These are phyloP conservation scores for Hypomecis atomaria DNA, from an alignment of 2,888 invertebrate species.

Conservation along the genomic window DNA sequence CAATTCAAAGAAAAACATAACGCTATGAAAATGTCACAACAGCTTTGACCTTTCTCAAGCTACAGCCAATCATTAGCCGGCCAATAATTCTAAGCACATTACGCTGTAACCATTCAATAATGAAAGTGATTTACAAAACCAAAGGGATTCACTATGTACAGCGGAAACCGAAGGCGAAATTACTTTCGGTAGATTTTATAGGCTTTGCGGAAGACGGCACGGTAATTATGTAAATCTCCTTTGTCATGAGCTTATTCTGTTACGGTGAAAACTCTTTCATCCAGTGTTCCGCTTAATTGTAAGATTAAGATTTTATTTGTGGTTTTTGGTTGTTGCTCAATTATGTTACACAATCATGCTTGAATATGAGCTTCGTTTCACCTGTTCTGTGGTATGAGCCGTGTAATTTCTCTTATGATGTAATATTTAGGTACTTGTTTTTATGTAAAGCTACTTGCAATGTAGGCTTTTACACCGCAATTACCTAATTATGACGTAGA, in stretches of 20 bases:
- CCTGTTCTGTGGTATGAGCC: too few species aligned
- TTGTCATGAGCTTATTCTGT: constrained; percentile 54
- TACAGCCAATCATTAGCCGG: constrained; percentile 7
- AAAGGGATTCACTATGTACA: constrained; percentile 31
- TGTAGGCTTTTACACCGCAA: too few species aligned
- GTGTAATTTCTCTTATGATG: too few species aligned
- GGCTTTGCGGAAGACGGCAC: constrained; percentile 47
- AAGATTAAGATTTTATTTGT: constrained; percentile 36
- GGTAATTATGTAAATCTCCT: constrained; percentile 59
- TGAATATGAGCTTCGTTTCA: too few species aligned
- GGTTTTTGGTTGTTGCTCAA: constrained; percentile 9
- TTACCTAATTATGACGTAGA: too few species aligned
- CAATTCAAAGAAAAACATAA: not conserved
- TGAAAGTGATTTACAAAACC: constrained; percentile 27
- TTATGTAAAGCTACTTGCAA: too few species aligned
- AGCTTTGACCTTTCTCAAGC: constrained; percentile 12
- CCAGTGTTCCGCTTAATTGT: constrained; percentile 37
- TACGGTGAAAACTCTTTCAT: constrained; percentile 47
- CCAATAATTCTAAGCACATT: constrained; percentile 12
- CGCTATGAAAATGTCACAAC: not conserved
- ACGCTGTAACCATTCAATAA: constrained; percentile 22
- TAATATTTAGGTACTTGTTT: too few species aligned
- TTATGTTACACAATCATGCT: not conserved
- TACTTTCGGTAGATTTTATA: constrained; percentile 41
- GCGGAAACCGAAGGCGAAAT: constrained; percentile 36